Evolutionary conservation across 2,797 vertebrate species (phyloP).

Genomic region (Aulostomus chinensis): DNA sequence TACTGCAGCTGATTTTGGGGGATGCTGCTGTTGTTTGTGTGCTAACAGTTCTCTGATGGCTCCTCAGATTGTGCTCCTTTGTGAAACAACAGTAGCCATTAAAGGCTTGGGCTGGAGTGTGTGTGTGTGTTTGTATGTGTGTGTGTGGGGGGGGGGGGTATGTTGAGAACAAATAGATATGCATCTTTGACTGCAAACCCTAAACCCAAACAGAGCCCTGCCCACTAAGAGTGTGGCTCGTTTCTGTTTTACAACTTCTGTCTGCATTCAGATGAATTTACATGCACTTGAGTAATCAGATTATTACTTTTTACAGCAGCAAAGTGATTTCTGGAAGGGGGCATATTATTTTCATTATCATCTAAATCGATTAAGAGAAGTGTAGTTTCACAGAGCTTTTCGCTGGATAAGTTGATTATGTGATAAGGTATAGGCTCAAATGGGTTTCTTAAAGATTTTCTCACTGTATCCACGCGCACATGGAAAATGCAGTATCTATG

Average conservation of each 20-base stretch:
- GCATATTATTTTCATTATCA: background rate
- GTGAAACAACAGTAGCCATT: constrained; percentile 51
- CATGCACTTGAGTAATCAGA: constrained; percentile 6
- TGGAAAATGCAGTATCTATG: background rate
- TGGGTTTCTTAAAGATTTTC: background rate
- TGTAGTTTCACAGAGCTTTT: background rate
- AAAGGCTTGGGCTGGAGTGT: constrained; percentile 25
- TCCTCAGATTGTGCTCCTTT: background rate
- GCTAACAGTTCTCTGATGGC: constrained; percentile 41
- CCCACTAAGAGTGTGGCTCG: constrained; percentile 4
- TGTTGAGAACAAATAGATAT: too few relatives aligned
- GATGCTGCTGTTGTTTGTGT: constrained; percentile 38
- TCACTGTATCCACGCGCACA: background rate
- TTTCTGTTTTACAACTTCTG: background rate
- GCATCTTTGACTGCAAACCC: too few relatives aligned
- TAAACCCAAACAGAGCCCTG: background rate
- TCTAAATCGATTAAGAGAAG: background rate
- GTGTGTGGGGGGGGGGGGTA: too few relatives aligned
- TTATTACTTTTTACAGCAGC: background rate
- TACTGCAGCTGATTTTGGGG: constrained; percentile 31
- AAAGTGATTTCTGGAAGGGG: background rate
- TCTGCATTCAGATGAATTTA: background rate
- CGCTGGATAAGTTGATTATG: background rate
- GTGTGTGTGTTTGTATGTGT: too few relatives aligned
- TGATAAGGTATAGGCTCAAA: background rate